Percentiles rank a stretch among this genome's conserved stretches.
Conservation (phyloP, 2,888 invertebrate species). For the Parnassius orleans region DNA sequence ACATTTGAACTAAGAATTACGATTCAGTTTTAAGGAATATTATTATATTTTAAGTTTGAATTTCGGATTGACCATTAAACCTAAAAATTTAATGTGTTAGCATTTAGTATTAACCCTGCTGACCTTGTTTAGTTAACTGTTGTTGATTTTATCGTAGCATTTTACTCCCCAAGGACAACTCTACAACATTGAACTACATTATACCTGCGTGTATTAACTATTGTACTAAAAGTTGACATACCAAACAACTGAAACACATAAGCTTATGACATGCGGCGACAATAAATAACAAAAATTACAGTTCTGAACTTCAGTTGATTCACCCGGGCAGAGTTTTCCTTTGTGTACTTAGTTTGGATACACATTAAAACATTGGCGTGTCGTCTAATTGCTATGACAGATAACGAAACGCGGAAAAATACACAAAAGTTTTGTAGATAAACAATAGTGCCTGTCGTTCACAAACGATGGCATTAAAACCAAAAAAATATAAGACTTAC, state of each 20-base stretch:
- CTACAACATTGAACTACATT: constrained; percentile 18
- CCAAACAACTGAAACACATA: constrained; percentile 12
- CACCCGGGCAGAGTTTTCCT: neutral
- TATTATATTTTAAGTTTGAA: neutral
- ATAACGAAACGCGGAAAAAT: too few species aligned
- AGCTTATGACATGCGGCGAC: constrained; percentile 6
- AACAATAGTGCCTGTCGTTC: neutral
- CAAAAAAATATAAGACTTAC: too few species aligned
- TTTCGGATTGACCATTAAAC: too few species aligned
- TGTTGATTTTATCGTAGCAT: constrained; percentile 21
- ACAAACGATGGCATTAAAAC: too few species aligned
- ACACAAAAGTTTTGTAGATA: neutral
- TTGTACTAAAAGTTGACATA: constrained; percentile 8
- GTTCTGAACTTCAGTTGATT: too few species aligned
- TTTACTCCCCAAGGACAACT: constrained; percentile 16
- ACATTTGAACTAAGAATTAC: too few species aligned
- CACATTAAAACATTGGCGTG: too few species aligned
- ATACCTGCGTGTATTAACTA: constrained; percentile 6
- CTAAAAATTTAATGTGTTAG: constrained; percentile 5
- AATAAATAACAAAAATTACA: neutral
- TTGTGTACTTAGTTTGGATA: too few species aligned
- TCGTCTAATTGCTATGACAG: too few species aligned
- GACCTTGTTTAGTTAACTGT: constrained; percentile 20
- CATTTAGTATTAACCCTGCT: constrained; percentile 22
- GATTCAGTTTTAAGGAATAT: neutral